Evolutionary conservation across 2,113 vertebrate genomes (phyloP), one percentile per base, ranked within the genome.

Genomic region (Dinomys branickii): DNA sequence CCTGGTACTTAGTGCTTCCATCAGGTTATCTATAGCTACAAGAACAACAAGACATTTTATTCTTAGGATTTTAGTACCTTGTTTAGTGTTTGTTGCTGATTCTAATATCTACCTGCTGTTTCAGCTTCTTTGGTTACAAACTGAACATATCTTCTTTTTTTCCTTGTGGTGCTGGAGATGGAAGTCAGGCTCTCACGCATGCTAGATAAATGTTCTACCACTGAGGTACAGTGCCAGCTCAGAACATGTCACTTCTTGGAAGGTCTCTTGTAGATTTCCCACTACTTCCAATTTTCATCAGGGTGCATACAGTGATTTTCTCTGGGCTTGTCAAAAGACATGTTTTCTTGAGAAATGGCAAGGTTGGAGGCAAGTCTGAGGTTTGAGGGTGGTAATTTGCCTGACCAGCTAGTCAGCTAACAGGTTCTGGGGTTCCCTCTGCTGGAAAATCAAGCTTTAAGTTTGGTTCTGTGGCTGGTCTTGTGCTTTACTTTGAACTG

Each of bases 401-500:
- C 35, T 3, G 59, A 10, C 26, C 19, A 47, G 4, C 7, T 38
- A 12, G 28, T 20, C 47, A 75, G 58, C 44, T 33, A 85, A 26
- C 5, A 16, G 24, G 52, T 13, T 81, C 58, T 88, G 3, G 81
- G 17, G 90, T 38, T 94, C 90, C 65, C 96, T 95, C 95, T 97
- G 84, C 94, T 95, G 87, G 71, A 86, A 59, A 87, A 17, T 81
- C 2, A 61, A 17, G 24, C 38, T 75, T 80, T 61, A 69, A 81
- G 61, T 5, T 75, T 24, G 9, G 50, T 73, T 58, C 52, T 85
- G 58, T 85, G n/a, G n/a, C 22, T 69, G 9, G 19, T 26, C 30
- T 56, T 9, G 3, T 41, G n/a, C 47, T 82, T 85, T 82, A 50
- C 35, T n/a, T 44, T 58, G 33, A 82, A 44, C 19, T 58, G 28